phyloP scores from a whole-genome alignment of 1,140 invertebrate species.

The Tetramorium parvispinum region DNA sequence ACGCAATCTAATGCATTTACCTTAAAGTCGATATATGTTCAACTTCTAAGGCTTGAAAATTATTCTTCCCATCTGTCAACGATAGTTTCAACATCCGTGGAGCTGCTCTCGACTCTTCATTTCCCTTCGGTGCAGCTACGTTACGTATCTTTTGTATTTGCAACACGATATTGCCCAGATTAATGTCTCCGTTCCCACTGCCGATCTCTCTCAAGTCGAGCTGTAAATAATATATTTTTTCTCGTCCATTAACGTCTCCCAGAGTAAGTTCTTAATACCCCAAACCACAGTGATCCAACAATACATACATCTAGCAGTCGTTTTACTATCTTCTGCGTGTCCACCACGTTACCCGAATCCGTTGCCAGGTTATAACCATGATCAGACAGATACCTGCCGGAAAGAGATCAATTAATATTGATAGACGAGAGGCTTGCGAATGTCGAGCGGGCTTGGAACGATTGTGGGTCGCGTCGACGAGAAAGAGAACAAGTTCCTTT shows the following conservation, averaged over 20 bases:
- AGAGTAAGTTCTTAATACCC: not conserved
- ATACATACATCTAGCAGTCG: slow-evolving; percentile 91
- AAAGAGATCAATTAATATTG: slow-evolving; percentile 40
- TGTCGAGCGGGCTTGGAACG: not conserved
- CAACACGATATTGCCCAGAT: slow-evolving; percentile 91
- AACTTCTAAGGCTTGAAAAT: slow-evolving; percentile 91
- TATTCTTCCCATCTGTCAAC: slow-evolving; percentile 93
- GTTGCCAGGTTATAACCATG: slow-evolving; percentile 89
- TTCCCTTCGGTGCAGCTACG: slow-evolving; percentile 95
- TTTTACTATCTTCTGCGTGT: slow-evolving; percentile 88
- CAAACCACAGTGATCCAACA: not conserved
- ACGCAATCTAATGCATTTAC: slow-evolving; percentile 74
- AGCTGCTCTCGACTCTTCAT: slow-evolving; percentile 93
- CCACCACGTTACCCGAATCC: slow-evolving; percentile 88
- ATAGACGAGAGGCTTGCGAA: not conserved
- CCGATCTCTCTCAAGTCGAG: slow-evolving; percentile 92
- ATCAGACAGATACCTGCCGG: slow-evolving; percentile 89
- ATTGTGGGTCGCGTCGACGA: not conserved
- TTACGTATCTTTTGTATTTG: slow-evolving; percentile 96
- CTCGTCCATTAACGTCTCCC: not conserved
- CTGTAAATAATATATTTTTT: slow-evolving; percentile 84
- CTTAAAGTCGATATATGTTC: slow-evolving; percentile 89
- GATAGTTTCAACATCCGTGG: slow-evolving; percentile 93
- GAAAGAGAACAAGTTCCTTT: not conserved
- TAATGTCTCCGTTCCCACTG: slow-evolving; percentile 87